Evolutionary conservation across 2,113 vertebrate genomes (phyloP).

Genomic region (Upupa epops): DNA sequence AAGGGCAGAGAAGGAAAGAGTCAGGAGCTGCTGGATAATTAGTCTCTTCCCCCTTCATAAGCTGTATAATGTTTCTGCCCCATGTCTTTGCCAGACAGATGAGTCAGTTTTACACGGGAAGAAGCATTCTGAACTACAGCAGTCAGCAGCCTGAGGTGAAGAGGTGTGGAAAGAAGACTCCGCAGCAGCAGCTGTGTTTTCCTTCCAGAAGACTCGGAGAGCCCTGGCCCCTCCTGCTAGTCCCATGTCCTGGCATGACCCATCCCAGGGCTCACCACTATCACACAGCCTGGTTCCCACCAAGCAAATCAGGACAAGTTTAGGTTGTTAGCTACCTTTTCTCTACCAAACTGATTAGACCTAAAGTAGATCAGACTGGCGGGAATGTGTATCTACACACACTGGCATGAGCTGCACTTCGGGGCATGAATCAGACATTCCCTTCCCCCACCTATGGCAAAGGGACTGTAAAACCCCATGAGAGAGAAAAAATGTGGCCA

Average conservation of each 20-base stretch:
- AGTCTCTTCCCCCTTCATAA: not conserved
- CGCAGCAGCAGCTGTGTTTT: not conserved
- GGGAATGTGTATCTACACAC: too few species aligned
- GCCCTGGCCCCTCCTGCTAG: not conserved
- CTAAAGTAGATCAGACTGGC: not conserved
- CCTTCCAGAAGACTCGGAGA: not conserved
- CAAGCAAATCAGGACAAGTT: not conserved
- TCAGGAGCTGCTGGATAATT: not conserved
- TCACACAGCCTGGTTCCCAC: not conserved
- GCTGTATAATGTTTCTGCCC: not conserved
- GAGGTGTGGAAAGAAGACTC: not conserved
- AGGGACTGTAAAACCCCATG: accelerated
- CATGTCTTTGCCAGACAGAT: not conserved
- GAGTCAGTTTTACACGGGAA: not conserved
- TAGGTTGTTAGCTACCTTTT: not conserved
- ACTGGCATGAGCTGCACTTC: not conserved
- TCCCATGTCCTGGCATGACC: not conserved
- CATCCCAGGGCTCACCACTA: not conserved
- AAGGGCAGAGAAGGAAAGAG: not conserved
- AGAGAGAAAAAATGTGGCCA: not conserved
- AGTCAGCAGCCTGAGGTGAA: not conserved
- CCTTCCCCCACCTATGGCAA: not conserved
- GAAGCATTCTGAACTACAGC: not conserved
- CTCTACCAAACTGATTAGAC: not conserved
- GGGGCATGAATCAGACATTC: accelerated